Base-by-base conservation (phyloP, 1,140 invertebrate genomes). In the Sinella curviseta region DNA sequence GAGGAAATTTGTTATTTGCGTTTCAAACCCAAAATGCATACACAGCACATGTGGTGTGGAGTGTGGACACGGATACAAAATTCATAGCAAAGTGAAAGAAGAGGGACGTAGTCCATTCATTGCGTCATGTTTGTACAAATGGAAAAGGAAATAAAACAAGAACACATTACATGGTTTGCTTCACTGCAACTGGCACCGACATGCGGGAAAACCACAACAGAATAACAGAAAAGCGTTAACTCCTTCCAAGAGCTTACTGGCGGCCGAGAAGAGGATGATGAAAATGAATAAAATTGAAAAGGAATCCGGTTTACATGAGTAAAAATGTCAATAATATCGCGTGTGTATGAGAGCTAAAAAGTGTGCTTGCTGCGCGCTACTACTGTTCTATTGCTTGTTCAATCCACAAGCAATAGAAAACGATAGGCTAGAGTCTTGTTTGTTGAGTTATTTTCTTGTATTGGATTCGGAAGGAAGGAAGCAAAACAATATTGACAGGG, bases 381-480 rank as follows among this genome's bases (percentile, higher is more conserved):
- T n/a, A n/a, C n/a, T n/a, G n/a, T n/a, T n/a, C n/a, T n/a, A n/a
- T n/a, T n/a, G n/a, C n/a, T n/a, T n/a, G n/a, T n/a, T n/a, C n/a
- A n/a, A n/a, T n/a, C n/a, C n/a, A n/a, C n/a, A n/a, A 60, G 14
- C 12, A 60, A 16, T n/a, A 60, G 3, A 60, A 60, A 60, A 60
- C 24, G 8, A 20, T 60, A 60, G 24, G 24, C 24, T 60, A 4
- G n/a, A n/a, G 39, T 48, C 20, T 48, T 48, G 39, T 48, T 48
- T 48, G 24, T 4, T 30, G 65, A 70, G 65, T 4, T 24, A 70
- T 24, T 60, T 60, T 17, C 39, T 8, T 48, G 17, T 60, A 60
- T 70, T 70, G 65, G 65, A 70, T 31, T 30, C 65, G 65, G 65
- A 70, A 70, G 30, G 28, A 70, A 70, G 30, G 12, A 70, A 70